phyloP scores from a whole-genome alignment of 1,140 invertebrate species.

The Ooceraea biroi region DNA sequence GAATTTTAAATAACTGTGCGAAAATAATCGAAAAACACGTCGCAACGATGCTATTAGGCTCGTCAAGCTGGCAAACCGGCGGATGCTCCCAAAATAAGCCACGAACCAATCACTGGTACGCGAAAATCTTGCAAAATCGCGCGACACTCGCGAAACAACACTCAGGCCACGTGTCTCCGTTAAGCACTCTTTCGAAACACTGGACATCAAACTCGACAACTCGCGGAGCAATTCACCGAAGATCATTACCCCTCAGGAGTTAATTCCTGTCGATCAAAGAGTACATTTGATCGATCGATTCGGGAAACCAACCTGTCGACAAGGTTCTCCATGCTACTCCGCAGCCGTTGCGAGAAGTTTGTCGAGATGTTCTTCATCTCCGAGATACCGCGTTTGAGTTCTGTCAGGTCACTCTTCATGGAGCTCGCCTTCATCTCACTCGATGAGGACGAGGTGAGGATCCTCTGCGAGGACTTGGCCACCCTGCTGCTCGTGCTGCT shows the following conservation, averaged over 20 bases:
- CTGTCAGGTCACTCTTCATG: slow-evolving; percentile 87
- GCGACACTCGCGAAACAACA: background rate
- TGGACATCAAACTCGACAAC: background rate
- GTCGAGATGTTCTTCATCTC: slow-evolving; percentile 87
- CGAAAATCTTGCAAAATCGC: slow-evolving; percentile 10
- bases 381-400: slow-evolving; percentile 87
- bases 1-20: background rate
- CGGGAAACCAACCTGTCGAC: slow-evolving; percentile 80
- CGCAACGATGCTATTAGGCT: slow-evolving; percentile 12
- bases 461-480: slow-evolving; percentile 82
- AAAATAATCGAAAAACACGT: slow-evolving; percentile 9
- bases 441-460: slow-evolving; percentile 82
- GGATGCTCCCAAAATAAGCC: slow-evolving; percentile 24
- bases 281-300: background rate
- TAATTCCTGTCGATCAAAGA: background rate
- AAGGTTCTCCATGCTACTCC: slow-evolving; percentile 84
- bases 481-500: slow-evolving; percentile 77
- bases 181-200: background rate
- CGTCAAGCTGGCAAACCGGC: slow-evolving; percentile 24
- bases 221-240: background rate
- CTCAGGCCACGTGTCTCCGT: background rate
- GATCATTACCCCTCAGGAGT: background rate
- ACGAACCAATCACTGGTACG: background rate
- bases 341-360: slow-evolving; percentile 82
- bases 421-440: slow-evolving; percentile 86